These are phyloP conservation scores for Corvus hawaiiensis DNA, from an alignment of 2,113 vertebrate genomes.

Conservation along the genomic window DNA sequence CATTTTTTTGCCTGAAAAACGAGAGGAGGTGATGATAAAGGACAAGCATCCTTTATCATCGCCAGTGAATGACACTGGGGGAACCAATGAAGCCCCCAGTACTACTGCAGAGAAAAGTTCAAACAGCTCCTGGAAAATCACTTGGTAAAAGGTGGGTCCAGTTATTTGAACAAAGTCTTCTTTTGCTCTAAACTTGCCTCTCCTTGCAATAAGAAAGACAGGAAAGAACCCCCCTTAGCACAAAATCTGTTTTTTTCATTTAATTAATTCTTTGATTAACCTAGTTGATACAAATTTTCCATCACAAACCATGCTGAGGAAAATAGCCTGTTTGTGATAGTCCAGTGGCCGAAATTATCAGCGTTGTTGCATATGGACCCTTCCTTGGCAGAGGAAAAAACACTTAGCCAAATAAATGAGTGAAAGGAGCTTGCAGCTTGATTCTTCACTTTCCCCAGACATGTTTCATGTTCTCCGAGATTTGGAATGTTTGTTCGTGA, in stretches of 20 bases:
- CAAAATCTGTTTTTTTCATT: background rate
- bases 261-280: background rate
- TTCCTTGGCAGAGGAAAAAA: background rate
- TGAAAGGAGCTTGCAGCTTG: background rate
- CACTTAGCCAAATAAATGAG: background rate
- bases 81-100: background rate
- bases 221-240: background rate
- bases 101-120: background rate
- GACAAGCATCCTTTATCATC: background rate
- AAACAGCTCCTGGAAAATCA: background rate
- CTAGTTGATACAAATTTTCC: background rate
- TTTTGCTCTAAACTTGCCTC: background rate
- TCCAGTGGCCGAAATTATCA: background rate
- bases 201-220: background rate
- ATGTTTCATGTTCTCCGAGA: background rate
- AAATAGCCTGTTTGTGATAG: background rate
- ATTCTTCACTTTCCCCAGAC: background rate
- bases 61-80: background rate
- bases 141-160: background rate
- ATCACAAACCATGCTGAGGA: background rate
- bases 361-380: accelerated
- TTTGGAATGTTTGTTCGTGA: background rate
- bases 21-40: background rate
- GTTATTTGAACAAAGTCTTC: background rate
- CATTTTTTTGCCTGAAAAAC: background rate